Percentiles rank a stretch among this genome's conserved stretches.
Conservation (phyloP, 2,888 invertebrate species). For the Brachyptera risi region DNA sequence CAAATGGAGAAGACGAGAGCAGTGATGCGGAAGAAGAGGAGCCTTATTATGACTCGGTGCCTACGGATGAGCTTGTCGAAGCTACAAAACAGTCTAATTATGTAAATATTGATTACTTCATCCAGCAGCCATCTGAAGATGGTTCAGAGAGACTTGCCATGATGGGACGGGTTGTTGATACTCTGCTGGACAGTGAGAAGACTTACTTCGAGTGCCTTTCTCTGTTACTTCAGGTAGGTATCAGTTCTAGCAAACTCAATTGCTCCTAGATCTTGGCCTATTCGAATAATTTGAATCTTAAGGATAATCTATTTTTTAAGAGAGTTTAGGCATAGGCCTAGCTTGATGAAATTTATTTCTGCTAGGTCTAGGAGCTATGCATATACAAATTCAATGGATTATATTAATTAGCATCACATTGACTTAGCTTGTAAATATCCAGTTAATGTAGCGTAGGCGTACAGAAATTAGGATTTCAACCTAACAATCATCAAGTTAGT, state of each 20-base stretch:
- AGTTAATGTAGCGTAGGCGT: too few relatives aligned
- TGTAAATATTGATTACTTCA: slow-evolving; percentile 89
- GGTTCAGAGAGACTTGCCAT: slow-evolving; percentile 78
- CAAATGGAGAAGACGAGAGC: slow-evolving; percentile 53
- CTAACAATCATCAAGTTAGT: too few relatives aligned
- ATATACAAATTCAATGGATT: too few relatives aligned
- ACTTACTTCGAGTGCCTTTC: slow-evolving; percentile 87
- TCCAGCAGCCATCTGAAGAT: slow-evolving; percentile 55
- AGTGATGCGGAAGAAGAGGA: slow-evolving; percentile 42
- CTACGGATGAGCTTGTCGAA: slow-evolving; percentile 68
- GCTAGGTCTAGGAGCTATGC: too few relatives aligned
- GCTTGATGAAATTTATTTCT: too few relatives aligned
- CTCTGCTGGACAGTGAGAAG: slow-evolving; percentile 87
- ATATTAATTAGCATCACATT: too few relatives aligned
- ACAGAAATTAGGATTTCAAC: too few relatives aligned
- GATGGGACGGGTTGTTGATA: slow-evolving; percentile 83
- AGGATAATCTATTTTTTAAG: too few relatives aligned
- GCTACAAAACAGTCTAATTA: slow-evolving; percentile 63
- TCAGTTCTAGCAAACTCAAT: neutral
- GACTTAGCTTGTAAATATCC: too few relatives aligned
- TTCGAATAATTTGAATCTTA: too few relatives aligned
- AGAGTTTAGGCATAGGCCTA: too few relatives aligned
- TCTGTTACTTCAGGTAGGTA: slow-evolving; percentile 74
- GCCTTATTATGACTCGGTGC: slow-evolving; percentile 53
- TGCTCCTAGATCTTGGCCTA: too few relatives aligned